Evolutionary conservation across 1,140 invertebrate genomes (phyloP).

Genomic region (Luehdorfia chinensis): DNA sequence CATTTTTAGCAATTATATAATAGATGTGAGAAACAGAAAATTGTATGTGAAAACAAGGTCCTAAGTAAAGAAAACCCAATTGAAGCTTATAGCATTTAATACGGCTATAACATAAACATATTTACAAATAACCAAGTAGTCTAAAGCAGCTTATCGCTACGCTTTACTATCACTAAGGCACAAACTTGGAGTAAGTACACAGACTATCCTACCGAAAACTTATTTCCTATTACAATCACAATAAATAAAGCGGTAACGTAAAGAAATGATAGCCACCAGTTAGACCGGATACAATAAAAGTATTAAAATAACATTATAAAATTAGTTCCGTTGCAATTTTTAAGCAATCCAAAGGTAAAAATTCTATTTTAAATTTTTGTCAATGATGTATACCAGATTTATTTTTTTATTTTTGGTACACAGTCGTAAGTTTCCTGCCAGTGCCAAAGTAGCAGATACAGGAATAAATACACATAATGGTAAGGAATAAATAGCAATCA

Average conservation of each 20-base stretch:
- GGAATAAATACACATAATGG: background rate
- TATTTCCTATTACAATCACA: slow-evolving; percentile 35
- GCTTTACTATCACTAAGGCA: slow-evolving; percentile 25
- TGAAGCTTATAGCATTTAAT: slow-evolving; percentile 13
- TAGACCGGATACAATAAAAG: background rate
- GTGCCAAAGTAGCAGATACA: background rate
- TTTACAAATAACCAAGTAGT: slow-evolving; percentile 33
- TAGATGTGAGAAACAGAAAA: too few relatives aligned
- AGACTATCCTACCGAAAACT: slow-evolving; percentile 27
- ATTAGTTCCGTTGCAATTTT: background rate
- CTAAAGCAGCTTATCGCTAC: background rate
- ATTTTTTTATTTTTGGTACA: too few relatives aligned
- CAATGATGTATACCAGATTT: too few relatives aligned
- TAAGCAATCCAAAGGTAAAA: background rate
- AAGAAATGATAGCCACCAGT: background rate
- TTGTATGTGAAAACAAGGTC: too few relatives aligned
- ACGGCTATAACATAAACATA: slow-evolving; percentile 1
- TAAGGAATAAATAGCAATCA: too few relatives aligned
- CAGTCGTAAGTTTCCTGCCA: background rate
- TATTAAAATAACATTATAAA: background rate
- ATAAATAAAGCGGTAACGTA: slow-evolving; percentile 52
- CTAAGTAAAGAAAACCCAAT: too few relatives aligned
- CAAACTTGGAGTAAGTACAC: slow-evolving; percentile 36
- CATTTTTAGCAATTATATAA: too few relatives aligned
- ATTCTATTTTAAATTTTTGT: background rate